A percentile compares a stretch with the other conserved stretches of the same genome.
These are phyloP conservation scores for Glossophaga mutica DNA, from an alignment of 2,797 vertebrate genomes.

Conservation along the genomic window DNA sequence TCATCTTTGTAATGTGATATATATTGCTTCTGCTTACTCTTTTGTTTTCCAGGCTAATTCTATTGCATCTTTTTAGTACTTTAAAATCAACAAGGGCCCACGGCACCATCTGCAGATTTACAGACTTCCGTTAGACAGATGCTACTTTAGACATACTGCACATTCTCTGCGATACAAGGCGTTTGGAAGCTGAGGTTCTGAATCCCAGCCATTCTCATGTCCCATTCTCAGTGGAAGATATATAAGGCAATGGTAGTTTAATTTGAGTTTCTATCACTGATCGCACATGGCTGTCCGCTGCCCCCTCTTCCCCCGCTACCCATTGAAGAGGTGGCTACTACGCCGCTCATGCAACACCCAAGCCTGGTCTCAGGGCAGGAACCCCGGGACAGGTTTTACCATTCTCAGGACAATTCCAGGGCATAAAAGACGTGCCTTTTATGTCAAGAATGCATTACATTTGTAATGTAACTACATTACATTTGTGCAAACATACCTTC, in stretches of 20 bases:
- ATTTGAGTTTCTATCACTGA: background rate
- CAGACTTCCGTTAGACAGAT: background rate
- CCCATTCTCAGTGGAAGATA: background rate
- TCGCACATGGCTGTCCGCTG: background rate
- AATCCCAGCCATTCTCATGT: constrained; percentile 7
- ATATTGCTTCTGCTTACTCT: constrained; percentile 24
- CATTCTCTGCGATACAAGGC: background rate
- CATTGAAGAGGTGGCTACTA: background rate
- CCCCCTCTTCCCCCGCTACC: background rate
- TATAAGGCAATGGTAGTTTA: background rate
- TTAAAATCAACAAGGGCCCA: background rate
- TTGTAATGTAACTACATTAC: background rate
- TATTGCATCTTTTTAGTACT: background rate
- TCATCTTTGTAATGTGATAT: background rate
- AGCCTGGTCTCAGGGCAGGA: background rate
- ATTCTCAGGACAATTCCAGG: background rate
- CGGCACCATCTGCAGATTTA: background rate
- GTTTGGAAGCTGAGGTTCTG: background rate
- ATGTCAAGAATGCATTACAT: background rate
- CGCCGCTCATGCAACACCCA: background rate
- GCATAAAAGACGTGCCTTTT: background rate
- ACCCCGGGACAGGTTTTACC: background rate
- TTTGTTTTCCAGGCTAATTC: constrained; percentile 30
- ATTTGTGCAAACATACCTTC: background rate
- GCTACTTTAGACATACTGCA: background rate